These are phyloP conservation scores for Terebella lapidaria DNA, from an alignment of 2,888 invertebrate genomes.

Conservation along the genomic window DNA sequence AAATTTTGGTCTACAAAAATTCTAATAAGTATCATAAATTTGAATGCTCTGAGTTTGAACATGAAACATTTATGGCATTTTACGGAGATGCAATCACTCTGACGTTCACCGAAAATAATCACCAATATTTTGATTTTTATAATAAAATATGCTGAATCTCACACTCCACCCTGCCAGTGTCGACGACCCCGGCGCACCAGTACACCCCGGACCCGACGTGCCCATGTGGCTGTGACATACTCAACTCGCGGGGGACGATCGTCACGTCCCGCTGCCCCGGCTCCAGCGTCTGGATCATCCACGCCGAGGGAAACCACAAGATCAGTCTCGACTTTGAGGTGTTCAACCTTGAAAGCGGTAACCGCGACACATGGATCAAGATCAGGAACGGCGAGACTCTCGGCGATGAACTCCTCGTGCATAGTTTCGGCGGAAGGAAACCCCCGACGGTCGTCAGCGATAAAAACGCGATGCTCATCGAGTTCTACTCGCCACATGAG, in stretches of 20 bases:
- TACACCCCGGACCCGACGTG: constrained; percentile 9
- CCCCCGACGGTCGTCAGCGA: constrained; percentile 32
- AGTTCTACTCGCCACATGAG: constrained; percentile 29
- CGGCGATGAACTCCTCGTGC: constrained; percentile 32
- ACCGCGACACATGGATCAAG: constrained; percentile 38
- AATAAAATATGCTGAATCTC: too few relatives aligned
- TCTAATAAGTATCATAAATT: too few relatives aligned
- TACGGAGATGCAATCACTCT: too few relatives aligned
- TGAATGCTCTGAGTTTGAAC: too few relatives aligned
- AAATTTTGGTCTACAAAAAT: too few relatives aligned
- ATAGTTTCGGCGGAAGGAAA: constrained; percentile 25
- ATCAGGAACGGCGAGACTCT: constrained; percentile 36
- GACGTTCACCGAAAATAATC: too few relatives aligned
- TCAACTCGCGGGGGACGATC: constrained; percentile 29
- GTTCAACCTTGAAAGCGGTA: constrained; percentile 31
- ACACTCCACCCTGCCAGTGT: neutral
- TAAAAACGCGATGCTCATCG: constrained; percentile 35
- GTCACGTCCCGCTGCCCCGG: constrained; percentile 39
- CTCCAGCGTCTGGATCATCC: constrained; percentile 35
- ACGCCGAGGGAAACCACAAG: constrained; percentile 23
- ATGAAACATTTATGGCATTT: too few relatives aligned
- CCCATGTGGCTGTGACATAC: constrained; percentile 13
- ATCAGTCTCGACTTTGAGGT: constrained; percentile 37
- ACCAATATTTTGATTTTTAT: too few relatives aligned
- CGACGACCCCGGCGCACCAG: neutral